Evolutionary conservation across 2,797 vertebrate species (phyloP).

Genomic region (Halcyon smyrnensis): DNA sequence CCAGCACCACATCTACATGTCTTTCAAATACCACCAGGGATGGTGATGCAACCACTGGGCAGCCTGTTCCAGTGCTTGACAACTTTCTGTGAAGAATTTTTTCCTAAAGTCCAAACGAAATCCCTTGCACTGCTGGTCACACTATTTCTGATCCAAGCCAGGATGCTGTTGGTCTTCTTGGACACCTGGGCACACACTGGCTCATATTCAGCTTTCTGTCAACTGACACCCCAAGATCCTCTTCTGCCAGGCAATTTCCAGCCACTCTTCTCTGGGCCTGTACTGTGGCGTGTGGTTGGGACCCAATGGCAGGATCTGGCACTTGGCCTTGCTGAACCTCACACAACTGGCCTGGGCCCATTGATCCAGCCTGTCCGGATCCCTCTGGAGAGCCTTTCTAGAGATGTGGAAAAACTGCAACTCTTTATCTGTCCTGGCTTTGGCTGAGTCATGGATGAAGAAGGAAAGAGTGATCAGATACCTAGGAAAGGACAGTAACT

Average conservation of each 20-base stretch:
- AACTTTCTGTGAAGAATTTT: neutral
- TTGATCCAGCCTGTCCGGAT: neutral
- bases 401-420: neutral
- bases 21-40: neutral
- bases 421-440: neutral
- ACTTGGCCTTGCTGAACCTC: neutral
- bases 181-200: neutral
- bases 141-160: neutral
- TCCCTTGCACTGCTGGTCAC: too few species aligned
- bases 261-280: neutral
- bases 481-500: neutral
- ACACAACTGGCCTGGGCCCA: too few species aligned
- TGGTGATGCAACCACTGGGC: too few species aligned
- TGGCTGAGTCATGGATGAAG: neutral
- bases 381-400: neutral
- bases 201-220: neutral
- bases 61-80: neutral
- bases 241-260: neutral
- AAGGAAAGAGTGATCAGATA: neutral
- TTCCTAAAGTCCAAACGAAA: too few species aligned
- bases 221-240: neutral
- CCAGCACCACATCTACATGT: neutral
- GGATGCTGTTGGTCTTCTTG: neutral
- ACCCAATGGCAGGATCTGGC: neutral
- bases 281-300: neutral